phyloP scores from a whole-genome alignment of 1,140 invertebrate genomes.

The Reticulitermes speratus region DNA sequence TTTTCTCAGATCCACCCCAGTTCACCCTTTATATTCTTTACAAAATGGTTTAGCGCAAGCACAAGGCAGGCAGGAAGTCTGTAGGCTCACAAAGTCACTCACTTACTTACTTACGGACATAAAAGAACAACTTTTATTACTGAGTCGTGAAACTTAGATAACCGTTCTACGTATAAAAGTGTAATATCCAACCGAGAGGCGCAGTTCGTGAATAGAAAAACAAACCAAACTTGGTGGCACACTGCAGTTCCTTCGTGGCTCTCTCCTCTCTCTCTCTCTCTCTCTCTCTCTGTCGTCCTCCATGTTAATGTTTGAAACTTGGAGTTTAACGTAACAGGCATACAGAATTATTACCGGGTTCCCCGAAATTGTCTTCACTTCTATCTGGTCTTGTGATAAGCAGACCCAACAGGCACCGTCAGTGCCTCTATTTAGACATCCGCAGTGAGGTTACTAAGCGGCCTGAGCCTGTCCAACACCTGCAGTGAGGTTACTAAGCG shows the following conservation, averaged over 20 bases:
- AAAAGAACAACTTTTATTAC: conserved; percentile 13
- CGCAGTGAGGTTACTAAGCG: too few species aligned
- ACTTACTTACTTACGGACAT: not conserved
- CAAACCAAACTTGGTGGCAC: not conserved
- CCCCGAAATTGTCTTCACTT: too few species aligned
- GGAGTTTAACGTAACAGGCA: too few species aligned
- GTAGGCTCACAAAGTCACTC: not conserved
- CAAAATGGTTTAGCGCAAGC: conserved; percentile 5
- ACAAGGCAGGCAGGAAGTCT: not conserved
- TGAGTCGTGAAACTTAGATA: conserved; percentile 6
- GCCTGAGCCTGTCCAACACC: too few species aligned
- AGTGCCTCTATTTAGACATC: too few species aligned
- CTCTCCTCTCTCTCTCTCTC: too few species aligned
- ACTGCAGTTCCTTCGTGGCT: not conserved
- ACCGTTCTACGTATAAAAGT: not conserved
- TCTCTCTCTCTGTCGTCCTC: too few species aligned
- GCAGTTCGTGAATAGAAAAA: not conserved
- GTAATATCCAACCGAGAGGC: conserved; percentile 8
- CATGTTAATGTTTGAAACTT: too few species aligned
- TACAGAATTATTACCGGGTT: too few species aligned
- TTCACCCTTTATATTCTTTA: not conserved
- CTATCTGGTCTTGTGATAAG: too few species aligned
- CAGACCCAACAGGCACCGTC: too few species aligned
- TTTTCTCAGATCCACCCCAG: not conserved
- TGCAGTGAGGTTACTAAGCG: too few species aligned